phyloP scores from a whole-genome alignment of 2,113 vertebrate species.

The Natator depressus region DNA sequence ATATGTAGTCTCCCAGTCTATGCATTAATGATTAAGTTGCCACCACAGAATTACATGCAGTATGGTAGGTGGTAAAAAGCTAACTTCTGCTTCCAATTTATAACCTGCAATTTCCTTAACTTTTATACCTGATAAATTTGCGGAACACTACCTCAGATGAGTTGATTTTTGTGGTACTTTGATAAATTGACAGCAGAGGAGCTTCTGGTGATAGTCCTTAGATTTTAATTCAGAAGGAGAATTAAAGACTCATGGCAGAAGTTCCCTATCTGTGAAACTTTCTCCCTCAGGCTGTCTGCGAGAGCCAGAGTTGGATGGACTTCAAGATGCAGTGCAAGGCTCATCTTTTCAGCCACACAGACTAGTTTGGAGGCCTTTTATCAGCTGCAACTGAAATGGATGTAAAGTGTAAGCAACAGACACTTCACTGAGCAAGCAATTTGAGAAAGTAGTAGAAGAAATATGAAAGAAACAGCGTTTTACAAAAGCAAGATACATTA shows the following conservation, averaged over 20 bases:
- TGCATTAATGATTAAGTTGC: neutral
- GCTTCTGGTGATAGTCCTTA: neutral
- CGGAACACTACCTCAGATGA: neutral
- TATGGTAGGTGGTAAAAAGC: neutral
- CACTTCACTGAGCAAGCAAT: neutral
- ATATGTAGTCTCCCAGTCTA: neutral
- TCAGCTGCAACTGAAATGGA: neutral
- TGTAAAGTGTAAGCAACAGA: neutral
- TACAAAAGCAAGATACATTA: neutral
- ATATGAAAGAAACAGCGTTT: neutral
- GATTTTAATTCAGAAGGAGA: neutral
- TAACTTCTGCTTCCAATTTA: neutral
- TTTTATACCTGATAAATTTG: neutral
- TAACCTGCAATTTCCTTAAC: neutral
- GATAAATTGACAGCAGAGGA: neutral
- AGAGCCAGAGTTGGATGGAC: neutral
- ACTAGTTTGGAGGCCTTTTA: neutral
- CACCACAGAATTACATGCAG: neutral
- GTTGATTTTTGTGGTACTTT: neutral
- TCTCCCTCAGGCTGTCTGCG: neutral
- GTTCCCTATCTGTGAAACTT: neutral
- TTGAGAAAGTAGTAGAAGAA: too few relatives aligned
- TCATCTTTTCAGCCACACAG: neutral
- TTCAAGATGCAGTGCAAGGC: neutral
- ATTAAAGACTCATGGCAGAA: neutral